A percentile compares a stretch with the other conserved stretches of the same genome.
Evolutionary conservation across 2,888 invertebrate species (phyloP).

Genomic region (Linyphia triangularis): DNA sequence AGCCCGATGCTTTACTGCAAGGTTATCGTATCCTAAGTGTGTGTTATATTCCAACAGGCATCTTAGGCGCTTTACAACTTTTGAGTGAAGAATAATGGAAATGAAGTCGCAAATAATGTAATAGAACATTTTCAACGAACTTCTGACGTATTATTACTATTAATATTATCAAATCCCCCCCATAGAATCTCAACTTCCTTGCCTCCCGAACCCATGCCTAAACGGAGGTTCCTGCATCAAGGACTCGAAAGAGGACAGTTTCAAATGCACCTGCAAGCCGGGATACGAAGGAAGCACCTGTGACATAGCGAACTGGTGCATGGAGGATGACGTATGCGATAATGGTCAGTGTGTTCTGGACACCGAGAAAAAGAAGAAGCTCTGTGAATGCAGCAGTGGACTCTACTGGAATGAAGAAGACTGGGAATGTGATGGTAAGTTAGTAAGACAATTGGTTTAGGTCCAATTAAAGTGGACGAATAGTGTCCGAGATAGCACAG

Average conservation of each 20-base stretch:
- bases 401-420: conserved; percentile 42
- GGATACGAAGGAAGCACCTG: conserved; percentile 30
- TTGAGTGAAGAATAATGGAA: too few species aligned
- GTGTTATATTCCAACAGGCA: too few species aligned
- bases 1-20: too few species aligned
- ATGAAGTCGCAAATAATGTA: too few species aligned
- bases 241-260: neutral
- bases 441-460: neutral
- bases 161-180: too few species aligned
- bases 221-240: conserved; percentile 15
- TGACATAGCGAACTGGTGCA: conserved; percentile 22
- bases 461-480: neutral
- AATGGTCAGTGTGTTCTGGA: conserved; percentile 6
- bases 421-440: conserved; percentile 41
- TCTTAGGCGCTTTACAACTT: too few species aligned
- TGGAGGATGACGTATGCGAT: conserved; percentile 9
- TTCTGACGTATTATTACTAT: too few species aligned
- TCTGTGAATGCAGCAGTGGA: conserved; percentile 31
- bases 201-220: conserved; percentile 56
- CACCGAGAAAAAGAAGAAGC: neutral
- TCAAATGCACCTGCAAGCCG: neutral
- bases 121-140: too few species aligned
- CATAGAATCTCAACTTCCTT: conserved; percentile 40
- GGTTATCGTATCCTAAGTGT: too few species aligned
- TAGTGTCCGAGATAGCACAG: neutral